A percentile compares a stretch with the other conserved stretches of the same genome.
phyloP scores from a whole-genome alignment of 2,113 vertebrate genomes.

The Burhinus oedicnemus region DNA sequence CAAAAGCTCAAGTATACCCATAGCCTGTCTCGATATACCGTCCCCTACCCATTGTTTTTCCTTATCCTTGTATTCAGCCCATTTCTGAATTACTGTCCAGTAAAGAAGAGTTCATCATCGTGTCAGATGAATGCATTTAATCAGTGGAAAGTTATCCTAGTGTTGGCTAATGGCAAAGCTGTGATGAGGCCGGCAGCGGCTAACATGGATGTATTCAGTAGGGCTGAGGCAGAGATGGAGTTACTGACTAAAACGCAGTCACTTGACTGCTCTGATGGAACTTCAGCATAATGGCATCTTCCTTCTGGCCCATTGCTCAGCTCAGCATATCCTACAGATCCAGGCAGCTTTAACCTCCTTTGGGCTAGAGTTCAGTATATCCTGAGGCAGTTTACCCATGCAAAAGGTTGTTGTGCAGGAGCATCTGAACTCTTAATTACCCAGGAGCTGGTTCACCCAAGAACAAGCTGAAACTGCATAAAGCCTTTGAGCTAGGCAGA shows the following conservation, averaged over 20 bases:
- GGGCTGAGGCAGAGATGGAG: not conserved
- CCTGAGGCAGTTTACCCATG: not conserved
- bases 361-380: not conserved
- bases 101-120: not conserved
- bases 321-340: not conserved
- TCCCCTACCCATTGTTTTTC: not conserved
- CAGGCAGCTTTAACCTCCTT: not conserved
- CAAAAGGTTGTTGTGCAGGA: not conserved
- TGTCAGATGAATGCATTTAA: not conserved
- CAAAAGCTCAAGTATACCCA: not conserved
- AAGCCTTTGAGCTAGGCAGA: not conserved
- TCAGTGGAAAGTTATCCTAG: not conserved
- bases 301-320: not conserved
- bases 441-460: not conserved
- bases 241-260: not conserved
- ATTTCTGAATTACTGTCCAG: not conserved
- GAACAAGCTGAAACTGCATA: conserved; percentile 9
- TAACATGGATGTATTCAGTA: not conserved
- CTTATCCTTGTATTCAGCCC: not conserved
- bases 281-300: not conserved
- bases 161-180: not conserved
- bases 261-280: not conserved
- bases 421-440: conserved; percentile 1
- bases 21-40: not conserved
- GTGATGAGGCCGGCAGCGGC: not conserved